These are phyloP conservation scores for Leptinotarsa rubiginosa DNA, from an alignment of 2,888 invertebrate genomes.

Conservation along the genomic window DNA sequence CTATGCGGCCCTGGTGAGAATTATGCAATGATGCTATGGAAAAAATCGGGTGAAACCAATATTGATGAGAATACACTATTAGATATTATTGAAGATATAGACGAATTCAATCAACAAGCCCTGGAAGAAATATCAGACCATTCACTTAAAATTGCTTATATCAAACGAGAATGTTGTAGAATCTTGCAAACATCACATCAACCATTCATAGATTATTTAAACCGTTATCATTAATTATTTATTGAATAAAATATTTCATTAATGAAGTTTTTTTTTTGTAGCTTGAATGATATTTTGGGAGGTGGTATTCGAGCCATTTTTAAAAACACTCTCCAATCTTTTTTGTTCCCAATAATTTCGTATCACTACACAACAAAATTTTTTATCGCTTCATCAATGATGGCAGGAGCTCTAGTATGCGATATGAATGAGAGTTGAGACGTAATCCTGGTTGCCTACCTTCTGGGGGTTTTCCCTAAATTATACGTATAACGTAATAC, in stretches of 20 bases:
- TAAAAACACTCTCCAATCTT: no score
- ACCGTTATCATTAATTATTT: conserved; percentile 26
- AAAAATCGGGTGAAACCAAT: conserved; percentile 40
- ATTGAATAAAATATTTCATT: background rate
- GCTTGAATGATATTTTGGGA: no score
- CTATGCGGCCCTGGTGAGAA: conserved; percentile 37
- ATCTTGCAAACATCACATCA: conserved; percentile 49
- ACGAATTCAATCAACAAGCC: conserved; percentile 53
- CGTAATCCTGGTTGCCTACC: no score
- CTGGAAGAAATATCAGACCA: conserved; percentile 51
- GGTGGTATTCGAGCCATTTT: no score
- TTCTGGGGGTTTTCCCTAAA: no score
- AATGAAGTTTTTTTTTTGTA: background rate
- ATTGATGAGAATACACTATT: conserved; percentile 51
- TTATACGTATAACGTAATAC: no score
- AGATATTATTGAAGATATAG: conserved; percentile 54
- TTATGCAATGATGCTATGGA: conserved; percentile 52
- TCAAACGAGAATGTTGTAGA: conserved; percentile 55
- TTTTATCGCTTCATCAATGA: no score
- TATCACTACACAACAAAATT: no score
- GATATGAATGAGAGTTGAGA: no score
- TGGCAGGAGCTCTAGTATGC: no score
- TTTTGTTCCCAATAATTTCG: no score
- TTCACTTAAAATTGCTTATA: conserved; percentile 51
- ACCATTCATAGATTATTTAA: conserved; percentile 52